phyloP scores from a whole-genome alignment of 1,140 invertebrate genomes.

The Whitmania pigra region DNA sequence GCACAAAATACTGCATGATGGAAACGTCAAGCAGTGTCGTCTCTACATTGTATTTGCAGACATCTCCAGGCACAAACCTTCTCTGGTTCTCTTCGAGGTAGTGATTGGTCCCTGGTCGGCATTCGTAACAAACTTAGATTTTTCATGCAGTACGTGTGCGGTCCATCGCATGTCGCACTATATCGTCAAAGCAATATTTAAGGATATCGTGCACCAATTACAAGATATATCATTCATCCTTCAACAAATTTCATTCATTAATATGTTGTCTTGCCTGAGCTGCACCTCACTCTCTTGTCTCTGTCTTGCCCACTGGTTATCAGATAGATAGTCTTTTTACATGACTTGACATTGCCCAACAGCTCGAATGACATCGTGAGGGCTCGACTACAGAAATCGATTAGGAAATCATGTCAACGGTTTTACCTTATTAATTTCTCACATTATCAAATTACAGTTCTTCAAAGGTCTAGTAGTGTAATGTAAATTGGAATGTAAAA shows the following conservation, averaged over 20 bases:
- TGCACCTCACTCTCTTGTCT: slow-evolving; percentile 6
- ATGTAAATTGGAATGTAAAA: neutral
- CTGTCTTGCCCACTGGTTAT: neutral
- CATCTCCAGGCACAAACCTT: neutral
- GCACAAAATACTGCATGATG: slow-evolving; percentile 1
- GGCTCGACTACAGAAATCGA: neutral
- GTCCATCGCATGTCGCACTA: too few relatives aligned
- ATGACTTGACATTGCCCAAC: neutral
- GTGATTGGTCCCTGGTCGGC: neutral
- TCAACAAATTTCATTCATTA: too few relatives aligned
- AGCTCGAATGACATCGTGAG: neutral
- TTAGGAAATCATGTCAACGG: neutral
- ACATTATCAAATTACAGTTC: too few relatives aligned
- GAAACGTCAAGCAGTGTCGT: neutral
- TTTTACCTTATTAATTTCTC: too few relatives aligned
- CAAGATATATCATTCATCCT: too few relatives aligned
- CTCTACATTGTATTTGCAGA: slow-evolving; percentile 5
- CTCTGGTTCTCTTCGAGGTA: slow-evolving; percentile 4
- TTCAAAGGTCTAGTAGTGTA: neutral
- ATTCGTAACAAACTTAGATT: too few relatives aligned
- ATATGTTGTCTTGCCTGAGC: neutral
- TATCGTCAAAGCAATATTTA: too few relatives aligned
- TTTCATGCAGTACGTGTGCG: too few relatives aligned
- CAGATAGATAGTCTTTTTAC: neutral
- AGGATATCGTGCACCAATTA: too few relatives aligned